Conservation (phyloP, 1,140 invertebrate genomes). For the Drosophila teissieri region DNA sequence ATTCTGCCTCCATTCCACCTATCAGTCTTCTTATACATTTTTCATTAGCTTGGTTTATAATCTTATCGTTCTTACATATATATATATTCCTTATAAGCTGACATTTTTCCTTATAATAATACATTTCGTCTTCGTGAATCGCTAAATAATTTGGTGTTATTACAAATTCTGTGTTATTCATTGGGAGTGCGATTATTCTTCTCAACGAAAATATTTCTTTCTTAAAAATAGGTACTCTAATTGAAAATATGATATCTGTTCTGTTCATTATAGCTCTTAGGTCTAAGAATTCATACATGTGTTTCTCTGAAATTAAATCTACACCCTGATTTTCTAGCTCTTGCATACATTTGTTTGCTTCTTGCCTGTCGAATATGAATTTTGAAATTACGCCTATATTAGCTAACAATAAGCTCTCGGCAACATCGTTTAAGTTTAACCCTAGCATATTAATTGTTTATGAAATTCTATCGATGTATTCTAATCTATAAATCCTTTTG, state of each 20-base stretch:
- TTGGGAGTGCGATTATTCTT: background rate
- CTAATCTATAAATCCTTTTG: constrained; percentile 11
- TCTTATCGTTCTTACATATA: background rate
- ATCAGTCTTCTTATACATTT: background rate
- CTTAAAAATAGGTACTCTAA: background rate
- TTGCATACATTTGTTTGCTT: background rate
- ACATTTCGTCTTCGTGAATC: background rate
- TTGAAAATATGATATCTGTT: background rate
- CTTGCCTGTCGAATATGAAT: constrained; percentile 4
- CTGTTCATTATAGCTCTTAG: background rate
- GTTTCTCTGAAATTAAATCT: background rate
- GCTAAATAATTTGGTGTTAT: background rate
- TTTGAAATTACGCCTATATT: background rate
- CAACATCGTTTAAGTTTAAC: background rate
- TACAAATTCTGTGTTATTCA: background rate
- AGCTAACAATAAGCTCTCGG: background rate
- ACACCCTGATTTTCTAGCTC: background rate
- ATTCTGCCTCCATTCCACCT: background rate
- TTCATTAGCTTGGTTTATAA: background rate
- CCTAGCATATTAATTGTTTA: constrained; percentile 2
- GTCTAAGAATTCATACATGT: background rate
- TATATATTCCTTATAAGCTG: background rate
- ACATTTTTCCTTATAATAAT: background rate
- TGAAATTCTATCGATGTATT: constrained; percentile 6
- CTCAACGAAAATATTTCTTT: too few species aligned